Base-by-base conservation (phyloP, 2,797 vertebrate genomes). In the Coilia nasus region DNA sequence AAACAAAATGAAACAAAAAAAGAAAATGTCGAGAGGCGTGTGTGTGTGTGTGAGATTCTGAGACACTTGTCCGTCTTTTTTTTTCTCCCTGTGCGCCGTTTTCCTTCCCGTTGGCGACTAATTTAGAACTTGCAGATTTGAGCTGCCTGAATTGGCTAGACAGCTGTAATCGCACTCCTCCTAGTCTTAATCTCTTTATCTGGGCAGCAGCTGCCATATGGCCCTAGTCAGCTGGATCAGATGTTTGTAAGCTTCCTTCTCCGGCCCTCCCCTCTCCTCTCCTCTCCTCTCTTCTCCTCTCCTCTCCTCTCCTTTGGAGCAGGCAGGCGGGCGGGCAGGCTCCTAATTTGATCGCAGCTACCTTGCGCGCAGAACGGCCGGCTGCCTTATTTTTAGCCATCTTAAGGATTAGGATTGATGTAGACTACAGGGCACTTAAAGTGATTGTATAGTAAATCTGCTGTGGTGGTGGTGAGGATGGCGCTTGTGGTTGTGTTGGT, bases 161-260 rank as follows among this genome's bases (percentile, higher is more conserved):
- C 98, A 99, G 98, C 98, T 99, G 98, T 99, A 99, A 99, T 98
- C 98, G 97, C 98, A 99, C 98, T 98, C 97, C 97, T 98, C 97
- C 98, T 98, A 96, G 98, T 99, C 98, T 98, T 99, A 99, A 99
- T 99, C 98, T 99, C 98, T 99, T 99, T 99, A 99, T 99, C 98
- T 99, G 98, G 97, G 97, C 97, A 98, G 98, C 98, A 99, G 98
- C 98, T 99, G 98, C 98, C 98, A 99, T 99, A 99, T 99, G 98
- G 98, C 97, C 97, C 97, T 97, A 97, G 98, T 99, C 98, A 99
- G 98, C 98, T 99, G 98, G 97, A 98, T 99, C 98, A 99, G 98
- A 99, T 99, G 98, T 99, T 99, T 97, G 97, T 99, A 98, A 99
- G 98, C 98, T 97, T 98, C 97, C 97, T 97, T 98, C 97, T 97